A percentile compares a stretch with the other conserved stretches of the same genome.
These are phyloP conservation scores for Acanthoscelides obtectus DNA, from an alignment of 2,888 invertebrate genomes.

Conservation along the genomic window DNA sequence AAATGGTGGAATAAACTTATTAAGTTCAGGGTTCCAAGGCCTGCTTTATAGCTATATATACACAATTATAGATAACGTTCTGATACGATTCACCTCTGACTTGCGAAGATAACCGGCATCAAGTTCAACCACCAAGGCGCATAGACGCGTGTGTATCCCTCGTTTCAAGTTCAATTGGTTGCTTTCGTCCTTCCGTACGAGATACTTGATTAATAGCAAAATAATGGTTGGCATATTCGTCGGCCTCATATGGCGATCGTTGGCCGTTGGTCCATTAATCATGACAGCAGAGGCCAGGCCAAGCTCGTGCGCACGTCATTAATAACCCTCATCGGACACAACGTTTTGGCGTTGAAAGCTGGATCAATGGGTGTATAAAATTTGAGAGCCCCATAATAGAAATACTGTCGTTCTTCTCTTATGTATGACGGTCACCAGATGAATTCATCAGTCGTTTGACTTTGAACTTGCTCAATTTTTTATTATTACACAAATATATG, in stretches of 20 bases:
- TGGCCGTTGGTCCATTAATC: background rate
- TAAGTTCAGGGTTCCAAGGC: too few species aligned
- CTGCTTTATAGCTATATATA: too few species aligned
- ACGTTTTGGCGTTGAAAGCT: background rate
- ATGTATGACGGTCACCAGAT: background rate
- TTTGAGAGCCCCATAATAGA: background rate
- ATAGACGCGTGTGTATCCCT: background rate
- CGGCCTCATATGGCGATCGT: background rate
- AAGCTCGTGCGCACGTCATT: background rate
- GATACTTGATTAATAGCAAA: background rate
- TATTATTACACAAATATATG: too few species aligned
- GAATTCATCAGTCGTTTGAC: background rate
- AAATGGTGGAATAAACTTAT: too few species aligned
- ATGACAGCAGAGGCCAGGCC: background rate
- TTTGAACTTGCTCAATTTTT: too few species aligned
- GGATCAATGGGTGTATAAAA: background rate
- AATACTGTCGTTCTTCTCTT: background rate
- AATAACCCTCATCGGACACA: background rate
- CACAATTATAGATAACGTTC: too few species aligned
- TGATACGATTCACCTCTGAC: too few species aligned
- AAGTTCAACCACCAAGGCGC: too few species aligned
- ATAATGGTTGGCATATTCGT: background rate
- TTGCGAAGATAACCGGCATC: too few species aligned
- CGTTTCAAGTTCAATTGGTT: background rate
- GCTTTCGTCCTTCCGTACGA: background rate